Percentiles rank a stretch among this genome's conserved stretches.
phyloP scores from a whole-genome alignment of 1,140 invertebrate genomes.

The Phocides pigmalion region DNA sequence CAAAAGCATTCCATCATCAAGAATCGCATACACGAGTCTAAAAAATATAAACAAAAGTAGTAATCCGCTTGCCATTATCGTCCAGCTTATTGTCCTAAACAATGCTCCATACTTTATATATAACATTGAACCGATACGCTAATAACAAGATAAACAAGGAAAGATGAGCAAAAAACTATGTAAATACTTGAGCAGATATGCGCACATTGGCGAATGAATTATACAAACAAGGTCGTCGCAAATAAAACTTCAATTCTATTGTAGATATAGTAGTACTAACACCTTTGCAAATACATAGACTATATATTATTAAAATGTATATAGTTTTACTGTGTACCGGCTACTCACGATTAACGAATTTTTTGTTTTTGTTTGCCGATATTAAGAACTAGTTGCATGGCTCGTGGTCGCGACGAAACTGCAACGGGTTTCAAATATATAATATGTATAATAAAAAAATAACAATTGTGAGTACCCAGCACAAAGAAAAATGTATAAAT shows the following conservation, averaged over 20 bases:
- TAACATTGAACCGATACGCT: slow-evolving; percentile 1
- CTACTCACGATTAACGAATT: too few relatives aligned
- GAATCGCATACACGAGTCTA: slow-evolving; percentile 33
- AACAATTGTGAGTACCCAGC: too few relatives aligned
- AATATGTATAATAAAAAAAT: too few relatives aligned
- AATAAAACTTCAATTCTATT: background rate
- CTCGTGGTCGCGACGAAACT: too few relatives aligned
- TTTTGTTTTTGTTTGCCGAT: too few relatives aligned
- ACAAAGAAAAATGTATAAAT: too few relatives aligned
- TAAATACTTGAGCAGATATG: slow-evolving; percentile 7
- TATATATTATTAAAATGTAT: too few relatives aligned
- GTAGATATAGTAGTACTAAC: too few relatives aligned
- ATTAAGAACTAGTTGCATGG: too few relatives aligned
- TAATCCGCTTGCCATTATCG: slow-evolving; percentile 35
- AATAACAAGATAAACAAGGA: slow-evolving; percentile 25
- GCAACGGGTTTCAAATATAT: too few relatives aligned
- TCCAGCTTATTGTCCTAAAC: slow-evolving; percentile 10
- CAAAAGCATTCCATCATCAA: slow-evolving; percentile 52
- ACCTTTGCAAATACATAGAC: too few relatives aligned
- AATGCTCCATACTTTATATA: slow-evolving; percentile 33
- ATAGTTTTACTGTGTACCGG: too few relatives aligned
- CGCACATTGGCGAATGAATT: slow-evolving; percentile 1
- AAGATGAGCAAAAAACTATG: slow-evolving; percentile 5
- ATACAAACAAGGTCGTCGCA: background rate
- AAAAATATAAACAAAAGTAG: slow-evolving; percentile 39